A percentile compares a stretch with the other conserved stretches of the same genome.
Evolutionary conservation across 2,113 vertebrate species (phyloP).

Genomic region (Sarotherodon lohbergeri): DNA sequence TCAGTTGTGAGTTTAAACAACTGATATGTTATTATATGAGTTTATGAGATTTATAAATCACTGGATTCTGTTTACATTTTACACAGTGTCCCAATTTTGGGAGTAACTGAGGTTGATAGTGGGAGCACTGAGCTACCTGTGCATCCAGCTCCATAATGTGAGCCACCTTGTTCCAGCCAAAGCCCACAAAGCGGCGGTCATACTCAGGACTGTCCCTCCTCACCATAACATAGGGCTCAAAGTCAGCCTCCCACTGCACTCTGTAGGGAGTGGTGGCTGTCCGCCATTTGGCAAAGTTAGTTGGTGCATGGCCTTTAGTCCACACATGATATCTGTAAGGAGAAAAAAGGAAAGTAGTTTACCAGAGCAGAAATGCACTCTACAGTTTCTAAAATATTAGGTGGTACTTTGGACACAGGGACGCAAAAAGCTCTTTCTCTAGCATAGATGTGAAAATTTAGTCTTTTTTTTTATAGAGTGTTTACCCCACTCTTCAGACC

Average conservation of each 20-base stretch:
- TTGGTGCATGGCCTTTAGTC: slow-evolving; percentile 97
- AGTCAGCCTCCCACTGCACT: slow-evolving; percentile 97
- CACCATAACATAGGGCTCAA: slow-evolving; percentile 97
- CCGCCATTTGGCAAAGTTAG: slow-evolving; percentile 97
- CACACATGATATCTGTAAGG: slow-evolving; percentile 90
- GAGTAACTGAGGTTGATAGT: not conserved
- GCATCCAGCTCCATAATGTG: slow-evolving; percentile 99
- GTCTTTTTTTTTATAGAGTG: not conserved
- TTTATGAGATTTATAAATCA: not conserved
- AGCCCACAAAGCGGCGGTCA: slow-evolving; percentile 95
- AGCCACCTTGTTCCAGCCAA: slow-evolving; percentile 99
- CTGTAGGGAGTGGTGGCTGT: slow-evolving; percentile 94
- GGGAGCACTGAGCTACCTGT: slow-evolving; percentile 74
- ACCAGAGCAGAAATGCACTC: not conserved
- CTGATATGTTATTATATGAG: not conserved
- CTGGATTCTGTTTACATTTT: not conserved
- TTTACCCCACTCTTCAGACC: not conserved
- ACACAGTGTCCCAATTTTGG: not conserved
- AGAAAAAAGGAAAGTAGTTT: not conserved
- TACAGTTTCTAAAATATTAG: not conserved
- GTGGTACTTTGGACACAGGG: not conserved
- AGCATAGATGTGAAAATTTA: not conserved
- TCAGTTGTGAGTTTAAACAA: not conserved
- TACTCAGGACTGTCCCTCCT: slow-evolving; percentile 91
- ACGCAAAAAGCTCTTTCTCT: not conserved